phyloP scores from a whole-genome alignment of 2,797 vertebrate genomes.

The Percopsis omiscomaycus region DNA sequence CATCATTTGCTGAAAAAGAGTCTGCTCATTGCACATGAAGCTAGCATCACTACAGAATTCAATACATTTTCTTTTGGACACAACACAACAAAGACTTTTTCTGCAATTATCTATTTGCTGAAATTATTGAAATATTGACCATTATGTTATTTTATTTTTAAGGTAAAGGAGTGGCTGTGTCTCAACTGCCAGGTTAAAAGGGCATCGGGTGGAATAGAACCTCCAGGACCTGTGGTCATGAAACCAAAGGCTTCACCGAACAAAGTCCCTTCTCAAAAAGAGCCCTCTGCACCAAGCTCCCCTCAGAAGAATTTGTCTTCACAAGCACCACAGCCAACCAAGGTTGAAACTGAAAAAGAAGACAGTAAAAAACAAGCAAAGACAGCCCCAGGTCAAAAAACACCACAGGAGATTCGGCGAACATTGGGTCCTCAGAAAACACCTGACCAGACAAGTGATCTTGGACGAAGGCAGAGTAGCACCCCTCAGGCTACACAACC shows the following conservation, averaged over 20 bases:
- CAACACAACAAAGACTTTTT: background rate
- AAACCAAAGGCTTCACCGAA: constrained; percentile 58
- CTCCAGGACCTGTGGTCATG: constrained; percentile 49
- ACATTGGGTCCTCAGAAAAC: constrained; percentile 62
- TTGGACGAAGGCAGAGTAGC: constrained; percentile 59
- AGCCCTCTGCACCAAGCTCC: constrained; percentile 53
- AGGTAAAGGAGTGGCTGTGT: constrained; percentile 87
- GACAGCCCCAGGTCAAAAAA: constrained; percentile 62
- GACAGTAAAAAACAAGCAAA: constrained; percentile 57
- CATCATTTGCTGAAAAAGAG: too few species aligned
- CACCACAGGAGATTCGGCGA: constrained; percentile 50
- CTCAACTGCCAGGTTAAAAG: constrained; percentile 95
- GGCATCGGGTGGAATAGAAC: constrained; percentile 78
- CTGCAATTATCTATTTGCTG: background rate
- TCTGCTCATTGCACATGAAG: too few species aligned
- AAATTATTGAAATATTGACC: background rate
- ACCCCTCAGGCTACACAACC: constrained; percentile 37
- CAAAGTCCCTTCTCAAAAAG: constrained; percentile 60
- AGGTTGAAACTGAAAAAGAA: constrained; percentile 62
- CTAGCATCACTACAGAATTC: background rate
- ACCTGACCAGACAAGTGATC: constrained; percentile 39
- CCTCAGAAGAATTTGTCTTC: constrained; percentile 50
- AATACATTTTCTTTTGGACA: background rate
- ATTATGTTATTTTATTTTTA: constrained; percentile 28
- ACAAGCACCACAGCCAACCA: constrained; percentile 27